Conservation (phyloP, 1,140 invertebrate species). For the Caenorhabditis briggsae region DNA sequence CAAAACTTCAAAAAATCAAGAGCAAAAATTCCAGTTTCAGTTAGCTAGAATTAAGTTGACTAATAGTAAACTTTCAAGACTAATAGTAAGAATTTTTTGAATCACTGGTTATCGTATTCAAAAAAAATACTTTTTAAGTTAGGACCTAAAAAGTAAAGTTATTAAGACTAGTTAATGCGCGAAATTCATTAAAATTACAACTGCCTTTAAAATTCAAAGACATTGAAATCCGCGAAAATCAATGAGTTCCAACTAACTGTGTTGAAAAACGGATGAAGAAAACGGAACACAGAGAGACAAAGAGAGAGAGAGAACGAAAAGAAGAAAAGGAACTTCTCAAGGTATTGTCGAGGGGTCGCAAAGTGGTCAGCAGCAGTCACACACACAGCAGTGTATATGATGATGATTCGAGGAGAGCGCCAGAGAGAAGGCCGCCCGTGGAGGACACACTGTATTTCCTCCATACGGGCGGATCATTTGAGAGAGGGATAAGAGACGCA, state of each 20-base stretch:
- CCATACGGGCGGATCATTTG: conserved; percentile 12
- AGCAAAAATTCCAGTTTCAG: no score
- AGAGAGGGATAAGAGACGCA: not conserved
- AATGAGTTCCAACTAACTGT: not conserved
- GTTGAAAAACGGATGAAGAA: not conserved
- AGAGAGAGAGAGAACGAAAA: not conserved
- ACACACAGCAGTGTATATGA: conserved; percentile 24
- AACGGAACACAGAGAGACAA: not conserved
- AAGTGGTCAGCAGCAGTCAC: conserved; percentile 38
- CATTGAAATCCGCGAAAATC: not conserved
- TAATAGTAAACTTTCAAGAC: no score
- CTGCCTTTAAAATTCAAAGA: no score
- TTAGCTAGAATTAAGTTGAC: no score
- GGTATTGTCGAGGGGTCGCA: conserved; percentile 50
- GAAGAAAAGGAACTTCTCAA: not conserved
- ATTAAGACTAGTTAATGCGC: no score
- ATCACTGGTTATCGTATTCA: no score
- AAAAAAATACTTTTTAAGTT: no score
- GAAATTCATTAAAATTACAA: no score
- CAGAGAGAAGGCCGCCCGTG: conserved; percentile 29
- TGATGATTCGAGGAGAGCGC: conserved; percentile 43
- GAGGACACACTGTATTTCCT: not conserved
- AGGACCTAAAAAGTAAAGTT: no score
- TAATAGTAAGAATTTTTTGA: no score
- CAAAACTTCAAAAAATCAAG: no score